phyloP scores from a whole-genome alignment of 1,140 invertebrate genomes.

The Dufourea novaeangliae region DNA sequence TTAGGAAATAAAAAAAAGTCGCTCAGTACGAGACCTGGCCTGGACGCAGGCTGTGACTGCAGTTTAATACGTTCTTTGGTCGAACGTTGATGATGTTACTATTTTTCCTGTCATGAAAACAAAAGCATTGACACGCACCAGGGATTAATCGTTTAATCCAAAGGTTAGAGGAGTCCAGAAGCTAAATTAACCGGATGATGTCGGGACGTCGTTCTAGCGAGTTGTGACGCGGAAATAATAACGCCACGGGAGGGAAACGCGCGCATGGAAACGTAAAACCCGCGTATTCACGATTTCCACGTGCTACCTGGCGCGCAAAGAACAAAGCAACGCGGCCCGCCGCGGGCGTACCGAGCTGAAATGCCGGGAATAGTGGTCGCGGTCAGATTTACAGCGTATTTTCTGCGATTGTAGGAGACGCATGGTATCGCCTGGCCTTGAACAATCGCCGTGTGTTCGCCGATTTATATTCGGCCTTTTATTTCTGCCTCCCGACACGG shows the following conservation, averaged over 20 bases:
- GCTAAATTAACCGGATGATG: constrained; percentile 9
- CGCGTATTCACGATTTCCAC: constrained; percentile 17
- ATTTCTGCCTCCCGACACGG: background rate
- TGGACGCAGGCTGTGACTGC: too few species aligned
- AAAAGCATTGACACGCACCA: too few species aligned
- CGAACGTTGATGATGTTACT: too few species aligned
- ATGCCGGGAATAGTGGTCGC: constrained; percentile 40
- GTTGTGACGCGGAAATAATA: constrained; percentile 20
- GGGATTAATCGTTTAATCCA: background rate
- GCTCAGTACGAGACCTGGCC: too few species aligned
- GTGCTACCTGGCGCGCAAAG: background rate
- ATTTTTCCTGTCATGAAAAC: too few species aligned
- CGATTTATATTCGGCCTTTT: constrained; percentile 30
- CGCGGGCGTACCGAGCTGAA: background rate
- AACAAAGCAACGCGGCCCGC: background rate
- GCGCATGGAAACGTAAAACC: constrained; percentile 8
- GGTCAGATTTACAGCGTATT: constrained; percentile 49
- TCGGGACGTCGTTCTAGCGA: constrained; percentile 5
- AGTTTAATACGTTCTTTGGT: too few species aligned
- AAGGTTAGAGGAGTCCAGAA: constrained; percentile 5
- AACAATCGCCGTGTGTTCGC: constrained; percentile 20
- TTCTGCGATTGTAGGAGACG: constrained; percentile 55
- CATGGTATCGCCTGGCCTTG: constrained; percentile 24
- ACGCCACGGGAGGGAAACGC: background rate
- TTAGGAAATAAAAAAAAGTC: too few species aligned